Base-by-base conservation (phyloP, 2,888 invertebrate genomes). In the Quadriops clusia region DNA sequence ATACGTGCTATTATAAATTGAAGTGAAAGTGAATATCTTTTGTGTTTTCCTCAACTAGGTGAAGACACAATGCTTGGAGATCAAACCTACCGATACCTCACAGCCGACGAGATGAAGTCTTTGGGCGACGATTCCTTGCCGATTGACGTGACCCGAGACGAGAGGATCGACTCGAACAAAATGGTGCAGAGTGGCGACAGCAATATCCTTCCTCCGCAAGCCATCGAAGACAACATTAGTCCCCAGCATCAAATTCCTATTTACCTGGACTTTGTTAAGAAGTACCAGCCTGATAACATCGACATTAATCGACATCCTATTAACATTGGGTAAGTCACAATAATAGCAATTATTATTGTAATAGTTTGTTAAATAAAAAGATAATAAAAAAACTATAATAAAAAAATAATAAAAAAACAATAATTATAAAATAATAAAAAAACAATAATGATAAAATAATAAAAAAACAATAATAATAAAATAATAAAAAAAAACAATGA, bases 71-170 rank as follows among this genome's bases (percentile, higher is more conserved):
- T 87, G 62, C 67, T 89, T 45, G 87, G 85, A 49, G 90, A 91
- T 62, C 83, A 84, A 57, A 82, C 82, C 17, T 91, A 91, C 63
- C 76, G 87, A 39, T 91, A 91, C 64, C 68, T 93, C 62, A 91
- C 90, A 34, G 87, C 86, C 41, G 91, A 93, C 56, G 91, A 93
- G 56, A 90, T 91, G 87, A 91, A 91, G 65, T 87, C 87, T 5
- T 67, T 91, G 41, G 90, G 89, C 37, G 91, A 91, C 55, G 91
- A 91, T 63, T 90, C 90, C 7, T 63, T 91, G 42, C 87, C 89
- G 10, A 89, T 91, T 44, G 91, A 91, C 61, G 90, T 90, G 11
- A 90, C 90, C 3, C 76, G 87, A 46, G 91, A 91, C 54, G 87
- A 89, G 56, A 72, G 85, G 41, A 77, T 82, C 6, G 83, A 84